These are phyloP conservation scores for Brachionus sp. DNA, from an alignment of 1,140 invertebrate genomes.

Conservation along the genomic window DNA sequence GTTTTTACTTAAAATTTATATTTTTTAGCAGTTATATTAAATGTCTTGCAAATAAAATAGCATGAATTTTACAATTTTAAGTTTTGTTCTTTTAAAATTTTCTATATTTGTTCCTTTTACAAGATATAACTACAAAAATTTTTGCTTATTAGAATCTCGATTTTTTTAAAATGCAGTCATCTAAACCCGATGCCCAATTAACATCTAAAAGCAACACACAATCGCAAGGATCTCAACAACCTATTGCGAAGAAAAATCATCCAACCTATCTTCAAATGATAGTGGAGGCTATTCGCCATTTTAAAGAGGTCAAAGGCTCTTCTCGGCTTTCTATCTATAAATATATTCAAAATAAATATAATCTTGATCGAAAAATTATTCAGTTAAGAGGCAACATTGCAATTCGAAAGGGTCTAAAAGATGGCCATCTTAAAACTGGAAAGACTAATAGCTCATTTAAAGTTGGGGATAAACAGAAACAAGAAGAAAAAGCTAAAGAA, in stretches of 20 bases:
- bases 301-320: slow-evolving; percentile 25
- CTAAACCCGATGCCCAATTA: neutral
- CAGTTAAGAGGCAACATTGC: neutral
- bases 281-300: slow-evolving; percentile 26
- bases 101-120: too few relatives aligned
- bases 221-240: too few relatives aligned
- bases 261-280: slow-evolving; percentile 20
- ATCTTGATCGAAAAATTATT: neutral
- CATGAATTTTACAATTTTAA: too few relatives aligned
- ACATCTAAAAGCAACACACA: too few relatives aligned
- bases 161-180: neutral
- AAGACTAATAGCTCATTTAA: slow-evolving; percentile 7
- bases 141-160: neutral
- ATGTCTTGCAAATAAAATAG: too few relatives aligned
- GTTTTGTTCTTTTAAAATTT: too few relatives aligned
- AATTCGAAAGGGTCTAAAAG: neutral
- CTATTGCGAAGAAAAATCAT: neutral
- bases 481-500: slow-evolving; percentile 25
- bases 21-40: too few relatives aligned
- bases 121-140: too few relatives aligned
- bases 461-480: slow-evolving; percentile 42
- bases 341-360: slow-evolving; percentile 15
- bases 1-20: too few relatives aligned
- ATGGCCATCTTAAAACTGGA: slow-evolving; percentile 14
- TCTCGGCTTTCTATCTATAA: slow-evolving; percentile 8